phyloP scores from a whole-genome alignment of 2,888 invertebrate genomes.

The Meteorus colon region DNA sequence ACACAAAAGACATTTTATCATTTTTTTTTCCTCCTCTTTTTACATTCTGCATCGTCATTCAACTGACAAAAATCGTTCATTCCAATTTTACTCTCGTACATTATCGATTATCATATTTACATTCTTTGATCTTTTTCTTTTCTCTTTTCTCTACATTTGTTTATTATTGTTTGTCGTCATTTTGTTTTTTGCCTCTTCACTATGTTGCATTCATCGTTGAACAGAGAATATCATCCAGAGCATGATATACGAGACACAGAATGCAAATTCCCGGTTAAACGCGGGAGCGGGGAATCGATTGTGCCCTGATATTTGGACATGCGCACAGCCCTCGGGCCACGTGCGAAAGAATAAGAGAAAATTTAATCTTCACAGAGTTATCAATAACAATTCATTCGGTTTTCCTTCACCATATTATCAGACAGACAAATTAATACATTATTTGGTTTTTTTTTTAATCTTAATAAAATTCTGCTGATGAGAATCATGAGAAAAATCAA shows the following conservation, averaged over 20 bases:
- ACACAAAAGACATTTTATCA: background rate
- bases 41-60: background rate
- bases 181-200: background rate
- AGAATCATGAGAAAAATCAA: too few species aligned
- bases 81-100: background rate
- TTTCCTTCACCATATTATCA: background rate
- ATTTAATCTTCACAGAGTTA: conserved; percentile 11
- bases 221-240: conserved; percentile 30
- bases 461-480: too few species aligned
- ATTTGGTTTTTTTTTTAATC: too few species aligned
- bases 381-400: background rate
- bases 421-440: background rate
- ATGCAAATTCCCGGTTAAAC: conserved; percentile 37
- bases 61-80: conserved; percentile 12
- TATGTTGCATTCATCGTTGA: conserved; percentile 13
- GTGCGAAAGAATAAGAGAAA: conserved; percentile 30
- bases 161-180: background rate
- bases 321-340: conserved; percentile 59
- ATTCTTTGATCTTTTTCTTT: conserved; percentile 28
- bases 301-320: conserved; percentile 55
- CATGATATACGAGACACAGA: conserved; percentile 14
- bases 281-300: conserved; percentile 70
- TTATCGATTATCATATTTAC: conserved; percentile 10
- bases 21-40: background rate
- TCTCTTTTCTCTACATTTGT: background rate